These are phyloP conservation scores for Trypoxylus dichotomus DNA, from an alignment of 1,140 invertebrate genomes.

Conservation along the genomic window DNA sequence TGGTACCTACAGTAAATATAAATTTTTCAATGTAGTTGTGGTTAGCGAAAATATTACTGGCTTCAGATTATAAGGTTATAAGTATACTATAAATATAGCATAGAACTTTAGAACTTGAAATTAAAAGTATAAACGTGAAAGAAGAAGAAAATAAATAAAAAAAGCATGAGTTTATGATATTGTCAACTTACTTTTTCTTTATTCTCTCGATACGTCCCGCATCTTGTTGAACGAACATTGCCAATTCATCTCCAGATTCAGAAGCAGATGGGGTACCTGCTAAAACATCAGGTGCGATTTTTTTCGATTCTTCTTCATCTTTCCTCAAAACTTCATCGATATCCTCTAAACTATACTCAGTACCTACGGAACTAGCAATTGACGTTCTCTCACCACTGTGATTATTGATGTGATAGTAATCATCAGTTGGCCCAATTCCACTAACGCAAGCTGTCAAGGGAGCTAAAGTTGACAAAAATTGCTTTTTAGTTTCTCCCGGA, in stretches of 20 bases:
- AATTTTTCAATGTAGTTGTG: background rate
- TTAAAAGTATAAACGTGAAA: too few relatives aligned
- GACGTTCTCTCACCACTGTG: conserved; percentile 57
- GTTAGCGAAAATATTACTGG: background rate
- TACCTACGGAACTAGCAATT: conserved; percentile 55
- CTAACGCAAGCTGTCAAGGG: conserved; percentile 75
- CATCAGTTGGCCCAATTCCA: conserved; percentile 61
- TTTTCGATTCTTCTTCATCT: conserved; percentile 52
- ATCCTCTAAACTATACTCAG: conserved; percentile 67
- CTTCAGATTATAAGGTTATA: too few relatives aligned
- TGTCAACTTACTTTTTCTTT: conserved; percentile 60
- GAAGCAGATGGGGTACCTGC: conserved; percentile 66
- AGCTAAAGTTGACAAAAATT: conserved; percentile 74
- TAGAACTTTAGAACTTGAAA: too few relatives aligned
- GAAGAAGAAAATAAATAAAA: too few relatives aligned
- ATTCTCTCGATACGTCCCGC: conserved; percentile 78
- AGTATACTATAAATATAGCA: too few relatives aligned
- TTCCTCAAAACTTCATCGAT: conserved; percentile 63
- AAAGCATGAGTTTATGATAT: background rate
- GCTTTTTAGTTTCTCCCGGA: conserved; percentile 61
- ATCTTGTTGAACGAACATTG: conserved; percentile 82
- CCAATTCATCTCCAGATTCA: conserved; percentile 69
- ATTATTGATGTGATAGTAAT: conserved; percentile 63
- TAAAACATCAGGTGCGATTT: conserved; percentile 71
- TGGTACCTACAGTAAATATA: conserved; percentile 50